phyloP scores from a whole-genome alignment of 2,113 vertebrate genomes.

The Peucedramus taeniatus region DNA sequence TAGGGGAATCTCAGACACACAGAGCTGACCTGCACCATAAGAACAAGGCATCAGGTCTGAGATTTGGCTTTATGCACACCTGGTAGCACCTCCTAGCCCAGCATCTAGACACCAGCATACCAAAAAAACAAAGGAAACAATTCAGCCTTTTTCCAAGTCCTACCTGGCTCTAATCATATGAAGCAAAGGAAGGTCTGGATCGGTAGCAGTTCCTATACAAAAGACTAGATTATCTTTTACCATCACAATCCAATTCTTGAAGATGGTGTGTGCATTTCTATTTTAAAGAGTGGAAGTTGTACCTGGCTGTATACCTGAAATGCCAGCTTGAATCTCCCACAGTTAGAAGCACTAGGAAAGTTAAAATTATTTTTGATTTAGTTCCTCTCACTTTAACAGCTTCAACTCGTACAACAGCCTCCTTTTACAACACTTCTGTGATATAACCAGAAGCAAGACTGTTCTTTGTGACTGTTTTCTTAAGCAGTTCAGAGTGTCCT shows the following conservation, averaged over 20 bases:
- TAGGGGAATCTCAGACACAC: neutral
- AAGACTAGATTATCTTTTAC: neutral
- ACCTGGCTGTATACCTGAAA: neutral
- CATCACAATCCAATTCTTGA: neutral
- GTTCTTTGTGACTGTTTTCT: neutral
- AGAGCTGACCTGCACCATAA: neutral
- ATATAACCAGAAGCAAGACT: neutral
- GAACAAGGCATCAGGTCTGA: neutral
- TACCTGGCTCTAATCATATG: neutral
- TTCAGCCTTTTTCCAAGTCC: neutral
- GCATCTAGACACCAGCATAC: neutral
- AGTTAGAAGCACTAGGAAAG: neutral
- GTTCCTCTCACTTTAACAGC: neutral
- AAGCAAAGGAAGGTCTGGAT: neutral
- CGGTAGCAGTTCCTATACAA: fast-evolving
- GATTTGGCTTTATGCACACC: neutral
- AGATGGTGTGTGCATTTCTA: neutral
- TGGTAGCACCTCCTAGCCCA: neutral
- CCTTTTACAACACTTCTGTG: neutral
- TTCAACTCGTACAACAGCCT: neutral
- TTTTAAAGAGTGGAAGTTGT: neutral
- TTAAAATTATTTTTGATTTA: neutral
- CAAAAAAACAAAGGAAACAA: neutral
- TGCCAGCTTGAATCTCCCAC: neutral
- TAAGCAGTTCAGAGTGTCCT: neutral